Percentiles rank a stretch among this genome's conserved stretches.
phyloP scores from a whole-genome alignment of 1,140 invertebrate genomes.

The Ceratoteleas bidentatus region DNA sequence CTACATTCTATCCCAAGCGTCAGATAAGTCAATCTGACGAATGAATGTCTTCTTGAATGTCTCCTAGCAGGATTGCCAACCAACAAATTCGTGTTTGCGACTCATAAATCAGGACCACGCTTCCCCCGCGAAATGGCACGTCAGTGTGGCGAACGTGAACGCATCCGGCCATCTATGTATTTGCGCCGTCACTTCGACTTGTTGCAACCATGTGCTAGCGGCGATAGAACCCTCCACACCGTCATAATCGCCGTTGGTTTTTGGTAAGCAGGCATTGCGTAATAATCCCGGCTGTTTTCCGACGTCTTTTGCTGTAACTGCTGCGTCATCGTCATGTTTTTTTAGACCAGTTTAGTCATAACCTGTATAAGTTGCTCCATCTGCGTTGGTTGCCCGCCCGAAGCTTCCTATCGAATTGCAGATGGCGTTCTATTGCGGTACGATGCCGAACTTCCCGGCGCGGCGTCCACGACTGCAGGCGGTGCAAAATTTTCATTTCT shows the following conservation, averaged over 20 bases:
- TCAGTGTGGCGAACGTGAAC: neutral
- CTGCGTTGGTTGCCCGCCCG: neutral
- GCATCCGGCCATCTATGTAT: neutral
- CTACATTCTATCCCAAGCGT: neutral
- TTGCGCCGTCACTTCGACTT: neutral
- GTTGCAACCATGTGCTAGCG: neutral
- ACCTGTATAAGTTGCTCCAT: neutral
- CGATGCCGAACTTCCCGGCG: too few relatives aligned
- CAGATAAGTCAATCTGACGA: neutral
- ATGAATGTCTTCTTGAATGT: neutral
- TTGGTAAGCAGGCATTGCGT: neutral
- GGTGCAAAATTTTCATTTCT: too few relatives aligned
- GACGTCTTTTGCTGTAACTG: neutral
- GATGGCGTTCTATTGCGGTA: too few relatives aligned
- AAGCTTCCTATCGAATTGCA: too few relatives aligned
- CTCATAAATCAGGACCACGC: neutral
- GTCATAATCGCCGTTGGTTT: neutral
- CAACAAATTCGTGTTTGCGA: neutral
- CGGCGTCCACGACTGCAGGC: too few relatives aligned
- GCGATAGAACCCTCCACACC: neutral
- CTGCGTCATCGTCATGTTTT: neutral
- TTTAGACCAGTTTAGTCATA: neutral
- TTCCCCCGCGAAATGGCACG: neutral
- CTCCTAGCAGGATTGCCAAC: neutral
- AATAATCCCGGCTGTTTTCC: neutral